Evolutionary conservation across 2,888 invertebrate species (phyloP).

Genomic region (Campopleginae sp.): DNA sequence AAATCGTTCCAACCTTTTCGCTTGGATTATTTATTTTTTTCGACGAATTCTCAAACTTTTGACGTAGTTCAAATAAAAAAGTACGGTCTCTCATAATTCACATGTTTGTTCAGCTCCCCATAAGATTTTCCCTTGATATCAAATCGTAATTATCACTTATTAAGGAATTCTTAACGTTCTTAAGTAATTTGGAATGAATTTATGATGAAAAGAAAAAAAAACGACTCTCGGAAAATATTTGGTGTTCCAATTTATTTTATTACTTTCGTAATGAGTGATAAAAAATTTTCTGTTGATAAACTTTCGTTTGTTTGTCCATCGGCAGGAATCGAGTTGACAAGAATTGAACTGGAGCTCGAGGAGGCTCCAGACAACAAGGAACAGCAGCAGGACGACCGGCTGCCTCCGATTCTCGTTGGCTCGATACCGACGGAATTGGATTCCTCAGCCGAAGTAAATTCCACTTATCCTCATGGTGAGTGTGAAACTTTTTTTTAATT

Average conservation of each 20-base stretch:
- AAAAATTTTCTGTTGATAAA: neutral
- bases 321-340: conserved; percentile 78
- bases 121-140: neutral
- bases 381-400: conserved; percentile 69
- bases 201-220: neutral
- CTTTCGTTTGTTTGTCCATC: conserved; percentile 31
- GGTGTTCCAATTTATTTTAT: neutral
- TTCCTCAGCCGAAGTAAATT: conserved; percentile 77
- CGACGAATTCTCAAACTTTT: neutral
- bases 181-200: neutral
- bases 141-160: neutral
- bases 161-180: neutral
- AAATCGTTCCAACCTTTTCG: neutral
- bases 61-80: neutral
- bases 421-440: conserved; percentile 78
- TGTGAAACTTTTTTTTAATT: conserved; percentile 51
- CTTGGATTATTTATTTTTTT: neutral
- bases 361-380: conserved; percentile 77
- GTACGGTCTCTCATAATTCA: neutral
- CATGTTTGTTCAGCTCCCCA: neutral
- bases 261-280: neutral
- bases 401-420: conserved; percentile 75
- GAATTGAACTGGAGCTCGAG: conserved; percentile 80
- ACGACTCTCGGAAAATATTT: neutral
- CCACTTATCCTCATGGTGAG: conserved; percentile 79